Conservation (phyloP, 1,140 invertebrate genomes). For the Ctenoplectra terminalis region DNA sequence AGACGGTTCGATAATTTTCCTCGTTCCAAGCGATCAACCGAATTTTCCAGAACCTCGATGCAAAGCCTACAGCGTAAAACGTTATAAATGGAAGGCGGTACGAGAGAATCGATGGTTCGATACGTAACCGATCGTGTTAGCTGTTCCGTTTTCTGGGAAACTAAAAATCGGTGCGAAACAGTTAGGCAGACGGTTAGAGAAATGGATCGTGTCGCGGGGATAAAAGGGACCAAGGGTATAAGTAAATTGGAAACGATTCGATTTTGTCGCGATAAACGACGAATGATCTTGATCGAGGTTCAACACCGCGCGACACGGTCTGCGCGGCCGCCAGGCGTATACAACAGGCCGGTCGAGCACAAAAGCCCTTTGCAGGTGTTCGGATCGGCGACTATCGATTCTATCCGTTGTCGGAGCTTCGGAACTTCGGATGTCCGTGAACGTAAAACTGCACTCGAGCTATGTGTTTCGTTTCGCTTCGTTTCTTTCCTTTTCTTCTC, state of each 20-base stretch:
- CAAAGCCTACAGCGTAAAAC: no score
- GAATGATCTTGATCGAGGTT: slow-evolving; percentile 69
- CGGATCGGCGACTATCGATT: slow-evolving; percentile 53
- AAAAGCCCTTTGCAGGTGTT: slow-evolving; percentile 41
- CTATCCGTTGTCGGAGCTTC: slow-evolving; percentile 42
- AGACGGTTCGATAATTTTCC: no score
- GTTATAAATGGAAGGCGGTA: no score
- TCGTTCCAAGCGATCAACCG: no score
- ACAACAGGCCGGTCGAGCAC: no score
- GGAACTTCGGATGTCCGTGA: slow-evolving; percentile 15
- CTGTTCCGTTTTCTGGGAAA: no score
- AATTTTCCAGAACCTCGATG: no score
- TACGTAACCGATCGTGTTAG: no score
- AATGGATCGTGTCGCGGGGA: no score
- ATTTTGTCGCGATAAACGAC: slow-evolving; percentile 59
- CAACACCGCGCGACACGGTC: slow-evolving; percentile 6
- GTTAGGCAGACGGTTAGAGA: no score
- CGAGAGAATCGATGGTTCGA: no score
- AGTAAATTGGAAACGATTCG: slow-evolving; percentile 65
- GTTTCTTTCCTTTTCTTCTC: neutral
- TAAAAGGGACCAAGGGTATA: neutral
- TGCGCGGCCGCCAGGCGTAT: slow-evolving; percentile 36
- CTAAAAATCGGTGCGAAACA: no score
- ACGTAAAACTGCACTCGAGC: neutral
- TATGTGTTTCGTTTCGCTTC: neutral